These are phyloP conservation scores for Mormoops blainvillei DNA, from an alignment of 2,113 vertebrate genomes.

Conservation along the genomic window DNA sequence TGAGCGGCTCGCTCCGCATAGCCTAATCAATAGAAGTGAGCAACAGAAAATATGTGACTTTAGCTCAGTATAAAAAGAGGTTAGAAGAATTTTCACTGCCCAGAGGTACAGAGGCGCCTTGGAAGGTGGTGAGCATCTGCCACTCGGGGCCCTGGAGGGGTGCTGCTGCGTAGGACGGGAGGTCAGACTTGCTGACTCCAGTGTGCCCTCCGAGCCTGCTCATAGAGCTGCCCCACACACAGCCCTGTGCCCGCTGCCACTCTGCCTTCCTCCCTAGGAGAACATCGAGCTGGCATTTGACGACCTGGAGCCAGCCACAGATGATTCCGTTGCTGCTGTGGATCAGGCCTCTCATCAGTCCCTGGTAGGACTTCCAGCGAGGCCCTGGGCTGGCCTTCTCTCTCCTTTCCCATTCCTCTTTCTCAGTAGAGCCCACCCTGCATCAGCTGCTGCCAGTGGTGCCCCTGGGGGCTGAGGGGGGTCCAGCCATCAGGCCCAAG, in stretches of 20 bases:
- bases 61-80: neutral
- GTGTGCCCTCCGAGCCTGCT: neutral
- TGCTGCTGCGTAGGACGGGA: neutral
- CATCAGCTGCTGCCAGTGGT: neutral
- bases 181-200: neutral
- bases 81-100: neutral
- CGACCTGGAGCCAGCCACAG: conserved; percentile 88
- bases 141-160: neutral
- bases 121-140: neutral
- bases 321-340: conserved; percentile 89
- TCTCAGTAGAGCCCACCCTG: neutral
- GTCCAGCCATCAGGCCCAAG: neutral
- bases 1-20: neutral
- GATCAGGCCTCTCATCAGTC: conserved; percentile 94
- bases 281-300: conserved; percentile 95
- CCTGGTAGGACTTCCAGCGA: conserved; percentile 86
- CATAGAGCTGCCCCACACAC: fast-evolving
- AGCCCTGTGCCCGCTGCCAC: neutral
- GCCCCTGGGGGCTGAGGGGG: neutral
- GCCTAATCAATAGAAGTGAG: neutral
- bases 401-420: neutral
- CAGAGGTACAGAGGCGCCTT: neutral
- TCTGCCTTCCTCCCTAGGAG: conserved; percentile 85
- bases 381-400: neutral
- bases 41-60: neutral